A percentile compares a stretch with the other conserved stretches of the same genome.
phyloP scores from a whole-genome alignment of 2,888 invertebrate species.

The Melipona bicolor region DNA sequence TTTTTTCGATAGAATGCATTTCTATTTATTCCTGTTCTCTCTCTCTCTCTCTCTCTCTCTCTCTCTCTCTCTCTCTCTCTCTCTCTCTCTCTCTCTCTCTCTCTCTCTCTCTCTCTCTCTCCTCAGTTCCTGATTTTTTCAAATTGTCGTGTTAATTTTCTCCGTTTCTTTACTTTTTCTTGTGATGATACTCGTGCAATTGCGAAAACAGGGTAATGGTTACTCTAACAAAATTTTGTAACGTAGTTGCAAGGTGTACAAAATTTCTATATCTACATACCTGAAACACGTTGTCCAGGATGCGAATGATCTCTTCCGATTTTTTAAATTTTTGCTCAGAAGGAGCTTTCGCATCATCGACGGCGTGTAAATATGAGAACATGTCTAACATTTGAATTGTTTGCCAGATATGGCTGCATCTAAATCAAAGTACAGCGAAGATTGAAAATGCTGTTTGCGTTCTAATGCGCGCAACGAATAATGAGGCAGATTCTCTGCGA shows the following conservation, averaged over 20 bases:
- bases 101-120: conserved; percentile 13
- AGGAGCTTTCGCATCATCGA: conserved; percentile 33
- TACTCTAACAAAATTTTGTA: conserved; percentile 33
- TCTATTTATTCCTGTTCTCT: conserved; percentile 11
- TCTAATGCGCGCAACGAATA: conserved; percentile 57
- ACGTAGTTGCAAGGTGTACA: conserved; percentile 44
- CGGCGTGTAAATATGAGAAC: conserved; percentile 15
- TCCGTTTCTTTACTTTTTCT: conserved; percentile 33
- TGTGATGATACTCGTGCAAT: conserved; percentile 19
- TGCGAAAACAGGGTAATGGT: conserved; percentile 23
- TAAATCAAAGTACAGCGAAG: conserved; percentile 76
- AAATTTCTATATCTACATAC: conserved; percentile 18
- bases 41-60: conserved; percentile 4
- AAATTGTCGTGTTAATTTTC: conserved; percentile 28
- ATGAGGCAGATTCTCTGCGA: conserved; percentile 45
- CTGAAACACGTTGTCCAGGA: conserved; percentile 27
- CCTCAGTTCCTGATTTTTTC: conserved; percentile 29
- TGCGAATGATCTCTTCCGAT: conserved; percentile 2
- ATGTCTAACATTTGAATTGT: conserved; percentile 74
- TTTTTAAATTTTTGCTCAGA: background rate
- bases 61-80: conserved; percentile 11
- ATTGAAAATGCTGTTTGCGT: conserved; percentile 56
- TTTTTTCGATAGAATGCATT: conserved; percentile 24
- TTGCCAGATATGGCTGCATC: conserved; percentile 79
- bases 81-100: conserved; percentile 6